Conservation (phyloP, 1,140 invertebrate species). For the Thereuonema tuberculata region DNA sequence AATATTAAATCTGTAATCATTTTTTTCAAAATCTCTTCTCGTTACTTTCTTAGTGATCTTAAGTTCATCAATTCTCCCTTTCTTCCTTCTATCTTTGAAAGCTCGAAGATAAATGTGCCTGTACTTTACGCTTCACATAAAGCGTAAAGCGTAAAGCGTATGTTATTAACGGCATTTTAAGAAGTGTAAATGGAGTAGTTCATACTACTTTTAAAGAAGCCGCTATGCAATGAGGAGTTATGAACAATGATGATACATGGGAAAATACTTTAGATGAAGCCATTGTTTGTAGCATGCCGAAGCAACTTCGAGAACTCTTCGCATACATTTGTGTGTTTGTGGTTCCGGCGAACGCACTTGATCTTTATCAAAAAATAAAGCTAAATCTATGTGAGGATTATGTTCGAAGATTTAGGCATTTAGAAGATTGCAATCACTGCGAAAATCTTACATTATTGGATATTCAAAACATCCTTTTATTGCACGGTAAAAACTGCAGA, state of each 20-base stretch:
- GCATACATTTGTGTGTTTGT: neutral
- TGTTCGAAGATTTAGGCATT: neutral
- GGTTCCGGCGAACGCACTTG: neutral
- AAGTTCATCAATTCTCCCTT: too few relatives aligned
- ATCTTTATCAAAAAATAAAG: neutral
- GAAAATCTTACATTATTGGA: neutral
- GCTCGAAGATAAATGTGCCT: too few relatives aligned
- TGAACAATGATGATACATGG: neutral
- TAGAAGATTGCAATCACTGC: neutral
- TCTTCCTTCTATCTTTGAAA: too few relatives aligned
- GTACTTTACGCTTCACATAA: too few relatives aligned
- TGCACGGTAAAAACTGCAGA: neutral
- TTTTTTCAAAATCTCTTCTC: too few relatives aligned
- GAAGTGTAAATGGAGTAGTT: too few relatives aligned
- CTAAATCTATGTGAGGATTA: neutral
- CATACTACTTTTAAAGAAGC: constrained; percentile 4
- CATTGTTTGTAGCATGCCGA: neutral
- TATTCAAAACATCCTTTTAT: neutral
- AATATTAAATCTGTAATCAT: too few relatives aligned
- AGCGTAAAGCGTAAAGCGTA: too few relatives aligned
- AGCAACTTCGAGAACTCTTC: neutral
- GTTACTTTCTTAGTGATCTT: too few relatives aligned
- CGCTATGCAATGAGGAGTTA: neutral
- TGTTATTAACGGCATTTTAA: too few relatives aligned
- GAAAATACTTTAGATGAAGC: neutral